A percentile compares a stretch with the other conserved stretches of the same genome.
phyloP scores from a whole-genome alignment of 2,797 vertebrate species.

The Gadopsis bispinosus region DNA sequence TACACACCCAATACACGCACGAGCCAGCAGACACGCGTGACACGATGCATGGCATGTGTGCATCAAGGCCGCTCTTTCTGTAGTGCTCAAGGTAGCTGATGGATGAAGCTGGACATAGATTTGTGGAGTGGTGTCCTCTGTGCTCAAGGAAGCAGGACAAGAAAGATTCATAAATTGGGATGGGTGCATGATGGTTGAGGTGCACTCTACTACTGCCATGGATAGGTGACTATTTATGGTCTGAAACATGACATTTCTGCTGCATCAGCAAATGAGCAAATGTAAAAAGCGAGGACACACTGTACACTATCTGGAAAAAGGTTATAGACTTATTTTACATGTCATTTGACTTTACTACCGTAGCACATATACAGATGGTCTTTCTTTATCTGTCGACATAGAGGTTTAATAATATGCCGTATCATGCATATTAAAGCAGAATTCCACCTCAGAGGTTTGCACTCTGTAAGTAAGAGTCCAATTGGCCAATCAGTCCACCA shows the following conservation, averaged over 20 bases:
- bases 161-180: constrained; percentile 62
- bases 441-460: constrained; percentile 17
- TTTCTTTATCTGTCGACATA: constrained; percentile 45
- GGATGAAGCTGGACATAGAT: constrained; percentile 48
- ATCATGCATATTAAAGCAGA: constrained; percentile 33
- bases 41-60: constrained; percentile 3
- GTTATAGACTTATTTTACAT: constrained; percentile 58
- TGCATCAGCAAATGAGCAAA: constrained; percentile 62
- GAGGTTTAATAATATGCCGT: constrained; percentile 40
- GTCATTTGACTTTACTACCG: constrained; percentile 57
- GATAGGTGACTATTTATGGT: constrained; percentile 66
- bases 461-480: constrained; percentile 27
- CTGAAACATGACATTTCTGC: constrained; percentile 64
- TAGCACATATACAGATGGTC: constrained; percentile 37
- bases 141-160: constrained; percentile 64
- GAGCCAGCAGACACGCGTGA: constrained; percentile 7
- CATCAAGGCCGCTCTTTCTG: constrained; percentile 45
- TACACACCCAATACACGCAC: constrained; percentile 5
- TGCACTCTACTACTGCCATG: constrained; percentile 47
- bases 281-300: constrained; percentile 54
- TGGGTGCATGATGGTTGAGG: constrained; percentile 44
- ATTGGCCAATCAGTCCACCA: constrained; percentile 45
- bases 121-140: constrained; percentile 67
- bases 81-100: constrained; percentile 38
- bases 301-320: constrained; percentile 32